These are phyloP conservation scores for Hemicrepidius hirtus DNA, from an alignment of 2,888 invertebrate species.

Conservation along the genomic window DNA sequence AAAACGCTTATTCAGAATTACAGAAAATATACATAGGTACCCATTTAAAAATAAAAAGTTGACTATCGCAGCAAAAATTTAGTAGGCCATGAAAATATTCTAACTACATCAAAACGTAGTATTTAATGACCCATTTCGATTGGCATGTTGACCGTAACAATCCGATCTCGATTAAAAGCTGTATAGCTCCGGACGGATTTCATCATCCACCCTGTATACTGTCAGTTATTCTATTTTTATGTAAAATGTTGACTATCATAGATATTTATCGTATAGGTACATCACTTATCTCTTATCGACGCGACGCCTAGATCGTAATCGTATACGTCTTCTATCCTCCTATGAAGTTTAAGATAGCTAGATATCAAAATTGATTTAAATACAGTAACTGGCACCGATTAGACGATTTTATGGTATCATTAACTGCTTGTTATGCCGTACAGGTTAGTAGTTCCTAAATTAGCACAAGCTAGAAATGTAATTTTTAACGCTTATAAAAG, in stretches of 20 bases:
- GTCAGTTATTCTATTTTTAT: constrained; percentile 5
- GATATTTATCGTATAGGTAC: constrained; percentile 1
- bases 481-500: constrained; percentile 1
- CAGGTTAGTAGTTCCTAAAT: background rate
- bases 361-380: background rate
- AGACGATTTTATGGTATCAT: constrained; percentile 12
- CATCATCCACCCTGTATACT: too few relatives aligned
- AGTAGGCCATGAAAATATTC: too few relatives aligned
- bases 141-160: too few relatives aligned
- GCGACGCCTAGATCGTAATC: background rate
- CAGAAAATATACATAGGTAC: too few relatives aligned
- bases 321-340: background rate
- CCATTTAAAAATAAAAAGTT: too few relatives aligned
- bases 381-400: constrained; percentile 8
- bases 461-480: constrained; percentile 4
- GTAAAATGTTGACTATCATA: background rate
- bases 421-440: background rate
- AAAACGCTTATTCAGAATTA: too few relatives aligned
- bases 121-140: too few relatives aligned
- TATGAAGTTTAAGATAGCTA: background rate
- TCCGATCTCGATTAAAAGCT: too few relatives aligned
- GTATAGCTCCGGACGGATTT: too few relatives aligned
- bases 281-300: constrained; percentile 1
- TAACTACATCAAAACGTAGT: too few relatives aligned
- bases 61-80: too few relatives aligned